These are phyloP conservation scores for Elysia crispata DNA, from an alignment of 2,888 invertebrate species.

Conservation along the genomic window DNA sequence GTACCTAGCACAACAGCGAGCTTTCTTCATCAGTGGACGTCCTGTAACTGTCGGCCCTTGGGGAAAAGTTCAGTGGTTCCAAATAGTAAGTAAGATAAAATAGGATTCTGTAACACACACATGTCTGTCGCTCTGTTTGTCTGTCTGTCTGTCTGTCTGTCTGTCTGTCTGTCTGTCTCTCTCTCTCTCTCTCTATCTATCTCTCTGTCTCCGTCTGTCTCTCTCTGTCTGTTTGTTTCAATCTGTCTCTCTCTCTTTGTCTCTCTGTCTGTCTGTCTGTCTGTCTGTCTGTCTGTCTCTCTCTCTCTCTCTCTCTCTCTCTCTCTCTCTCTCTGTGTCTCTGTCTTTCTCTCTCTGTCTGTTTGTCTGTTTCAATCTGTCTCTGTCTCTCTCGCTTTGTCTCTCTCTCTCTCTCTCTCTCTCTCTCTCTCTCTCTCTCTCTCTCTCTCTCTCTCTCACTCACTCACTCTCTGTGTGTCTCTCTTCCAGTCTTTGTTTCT, in stretches of 20 bases:
- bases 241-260: constrained; percentile 26
- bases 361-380: background rate
- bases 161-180: background rate
- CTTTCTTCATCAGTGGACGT: no score
- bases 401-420: constrained; percentile 24
- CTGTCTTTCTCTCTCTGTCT: constrained; percentile 1
- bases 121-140: background rate
- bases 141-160: background rate
- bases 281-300: background rate
- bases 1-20: no score
- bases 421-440: constrained; percentile 30
- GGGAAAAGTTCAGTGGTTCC: no score
- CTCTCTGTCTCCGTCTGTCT: constrained; percentile 26
- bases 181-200: background rate
- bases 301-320: constrained; percentile 11
- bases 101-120: no score
- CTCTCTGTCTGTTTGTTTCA: constrained; percentile 25
- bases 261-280: constrained; percentile 23
- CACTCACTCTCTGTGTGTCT: constrained; percentile 21
- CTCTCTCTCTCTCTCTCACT: constrained; percentile 31
- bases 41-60: no score
- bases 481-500: background rate
- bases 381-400: constrained; percentile 13
- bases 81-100: no score
- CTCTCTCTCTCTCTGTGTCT: constrained; percentile 5